Percentiles rank a stretch among this genome's conserved stretches.
Conservation (phyloP, 2,888 invertebrate species). For the Rotaria magnacalcarata region DNA sequence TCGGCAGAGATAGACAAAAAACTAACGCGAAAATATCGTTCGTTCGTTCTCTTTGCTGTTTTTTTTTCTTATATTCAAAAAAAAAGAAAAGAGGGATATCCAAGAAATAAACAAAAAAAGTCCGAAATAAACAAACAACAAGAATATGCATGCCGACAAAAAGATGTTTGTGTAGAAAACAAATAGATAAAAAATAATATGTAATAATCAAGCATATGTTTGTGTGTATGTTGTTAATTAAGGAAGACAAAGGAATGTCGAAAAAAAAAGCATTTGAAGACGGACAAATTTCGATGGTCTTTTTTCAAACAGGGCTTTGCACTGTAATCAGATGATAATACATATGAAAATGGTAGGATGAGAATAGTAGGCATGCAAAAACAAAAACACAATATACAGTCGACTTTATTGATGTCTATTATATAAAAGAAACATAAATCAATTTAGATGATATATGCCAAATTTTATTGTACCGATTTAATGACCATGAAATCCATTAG, state of each 20-base stretch:
- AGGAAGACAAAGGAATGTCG: conserved; percentile 28
- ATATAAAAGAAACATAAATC: too few relatives aligned
- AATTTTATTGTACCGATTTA: background rate
- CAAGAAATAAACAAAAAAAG: conserved; percentile 5
- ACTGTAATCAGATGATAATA: conserved; percentile 38
- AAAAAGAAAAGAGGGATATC: background rate
- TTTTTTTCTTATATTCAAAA: background rate
- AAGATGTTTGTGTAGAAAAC: conserved; percentile 23
- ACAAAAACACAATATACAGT: conserved; percentile 27
- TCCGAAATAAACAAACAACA: conserved; percentile 26
- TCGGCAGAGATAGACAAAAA: conserved; percentile 1
- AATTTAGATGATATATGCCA: too few relatives aligned
- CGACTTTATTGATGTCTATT: background rate
- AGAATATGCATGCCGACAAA: conserved; percentile 20
- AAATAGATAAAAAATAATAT: conserved; percentile 25
- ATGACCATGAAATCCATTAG: conserved; percentile 36
- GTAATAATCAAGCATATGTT: conserved; percentile 18
- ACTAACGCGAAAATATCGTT: background rate
- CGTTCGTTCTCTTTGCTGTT: conserved; percentile 11
- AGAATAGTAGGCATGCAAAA: background rate
- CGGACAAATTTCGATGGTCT: background rate
- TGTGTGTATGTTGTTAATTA: background rate
- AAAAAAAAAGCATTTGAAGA: background rate
- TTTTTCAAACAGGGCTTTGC: conserved; percentile 36
- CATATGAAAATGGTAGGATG: background rate